These are phyloP conservation scores for Cataglyphis rosenhaueri DNA, from an alignment of 2,888 invertebrate species.

Conservation along the genomic window DNA sequence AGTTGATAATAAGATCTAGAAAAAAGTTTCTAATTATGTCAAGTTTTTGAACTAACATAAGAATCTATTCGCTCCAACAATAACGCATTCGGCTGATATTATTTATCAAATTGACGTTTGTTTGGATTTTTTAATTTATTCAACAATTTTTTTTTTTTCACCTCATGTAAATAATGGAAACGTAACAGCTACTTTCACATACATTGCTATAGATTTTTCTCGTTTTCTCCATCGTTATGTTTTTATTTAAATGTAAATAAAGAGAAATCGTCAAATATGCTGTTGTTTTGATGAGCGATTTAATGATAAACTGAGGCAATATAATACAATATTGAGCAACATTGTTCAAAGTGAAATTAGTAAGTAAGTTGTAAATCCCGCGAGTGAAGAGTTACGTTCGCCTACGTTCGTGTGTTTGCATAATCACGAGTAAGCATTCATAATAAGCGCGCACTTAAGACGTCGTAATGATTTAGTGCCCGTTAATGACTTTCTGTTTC, in stretches of 20 bases:
- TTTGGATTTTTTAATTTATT: not conserved
- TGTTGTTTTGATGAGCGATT: not conserved
- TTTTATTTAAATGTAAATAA: not conserved
- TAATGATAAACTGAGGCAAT: not conserved
- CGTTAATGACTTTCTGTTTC: conserved; percentile 73
- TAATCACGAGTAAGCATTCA: conserved; percentile 69
- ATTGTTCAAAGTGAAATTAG: conserved; percentile 50
- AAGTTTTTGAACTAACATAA: not conserved
- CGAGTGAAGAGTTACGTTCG: conserved; percentile 63
- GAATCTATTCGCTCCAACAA: not conserved
- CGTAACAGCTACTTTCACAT: not conserved
- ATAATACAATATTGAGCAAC: conserved; percentile 43
- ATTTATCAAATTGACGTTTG: not conserved
- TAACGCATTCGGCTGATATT: not conserved
- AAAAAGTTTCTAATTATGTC: not conserved
- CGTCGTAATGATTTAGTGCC: conserved; percentile 67
- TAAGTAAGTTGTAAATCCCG: conserved; percentile 43
- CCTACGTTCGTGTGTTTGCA: conserved; percentile 68
- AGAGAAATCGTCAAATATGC: not conserved
- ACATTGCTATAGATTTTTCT: conserved; percentile 1
- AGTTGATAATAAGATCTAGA: not conserved
- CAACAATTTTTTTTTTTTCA: not conserved
- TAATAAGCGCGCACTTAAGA: conserved; percentile 63
- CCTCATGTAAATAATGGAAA: not conserved
- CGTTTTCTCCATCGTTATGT: not conserved